Conservation (phyloP, 2,888 invertebrate species). For the Chorisops tibialis region DNA sequence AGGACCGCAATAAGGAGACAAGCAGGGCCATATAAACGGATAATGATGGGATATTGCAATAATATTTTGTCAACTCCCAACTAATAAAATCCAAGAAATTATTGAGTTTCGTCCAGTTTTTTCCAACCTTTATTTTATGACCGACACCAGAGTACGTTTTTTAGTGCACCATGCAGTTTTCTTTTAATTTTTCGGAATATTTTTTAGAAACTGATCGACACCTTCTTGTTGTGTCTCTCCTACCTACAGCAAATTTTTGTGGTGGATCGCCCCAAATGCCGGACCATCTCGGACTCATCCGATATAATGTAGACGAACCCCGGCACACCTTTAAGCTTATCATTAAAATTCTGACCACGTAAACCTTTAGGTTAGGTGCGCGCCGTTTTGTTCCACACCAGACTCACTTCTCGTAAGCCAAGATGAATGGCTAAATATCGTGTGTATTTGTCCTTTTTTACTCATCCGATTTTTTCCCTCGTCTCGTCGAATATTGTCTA, state of each 20-base stretch:
- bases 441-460: conserved; percentile 2
- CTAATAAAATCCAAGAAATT: conserved; percentile 11
- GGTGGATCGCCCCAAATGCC: background rate
- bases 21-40: background rate
- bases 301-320: background rate
- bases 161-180: background rate
- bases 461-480: background rate
- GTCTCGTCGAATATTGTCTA: conserved; percentile 5
- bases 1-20: background rate
- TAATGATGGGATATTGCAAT: background rate
- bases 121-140: background rate
- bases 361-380: background rate
- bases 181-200: background rate
- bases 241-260: background rate
- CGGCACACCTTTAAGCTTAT: background rate
- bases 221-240: too few species aligned
- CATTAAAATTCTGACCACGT: conserved; percentile 18
- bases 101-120: conserved; percentile 7
- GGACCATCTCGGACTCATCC: background rate
- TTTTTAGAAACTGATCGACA: background rate
- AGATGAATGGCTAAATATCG: conserved; percentile 21
- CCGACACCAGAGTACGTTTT: background rate
- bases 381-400: background rate
- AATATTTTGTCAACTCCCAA: conserved; percentile 25
- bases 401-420: background rate